phyloP scores from a whole-genome alignment of 2,888 invertebrate genomes.

The Carterocephalus palaemon region DNA sequence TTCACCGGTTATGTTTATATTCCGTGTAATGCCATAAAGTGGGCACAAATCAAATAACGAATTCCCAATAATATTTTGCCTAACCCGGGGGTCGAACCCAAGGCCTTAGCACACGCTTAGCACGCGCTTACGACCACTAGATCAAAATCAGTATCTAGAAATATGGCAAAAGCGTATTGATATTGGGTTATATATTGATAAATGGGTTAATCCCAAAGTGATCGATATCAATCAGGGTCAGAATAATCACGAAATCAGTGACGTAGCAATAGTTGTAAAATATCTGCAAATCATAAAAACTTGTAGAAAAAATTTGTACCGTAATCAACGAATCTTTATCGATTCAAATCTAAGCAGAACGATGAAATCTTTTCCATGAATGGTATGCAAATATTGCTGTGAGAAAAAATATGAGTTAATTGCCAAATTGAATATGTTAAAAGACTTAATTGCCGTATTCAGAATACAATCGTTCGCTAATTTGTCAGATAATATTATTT shows the following conservation, averaged over 20 bases:
- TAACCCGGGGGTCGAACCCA: no score
- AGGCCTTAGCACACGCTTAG: no score
- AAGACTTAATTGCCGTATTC: background rate
- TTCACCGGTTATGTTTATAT: no score
- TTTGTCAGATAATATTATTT: no score
- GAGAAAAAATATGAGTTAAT: conserved; percentile 11
- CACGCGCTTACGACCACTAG: no score
- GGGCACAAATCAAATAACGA: no score
- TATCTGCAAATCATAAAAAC: conserved; percentile 2
- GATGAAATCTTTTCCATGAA: conserved; percentile 16
- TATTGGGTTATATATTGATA: background rate
- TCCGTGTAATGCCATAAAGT: no score
- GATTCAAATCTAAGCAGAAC: conserved; percentile 4
- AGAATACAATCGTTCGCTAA: background rate
- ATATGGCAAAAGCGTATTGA: no score
- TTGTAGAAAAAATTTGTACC: conserved; percentile 9
- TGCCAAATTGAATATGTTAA: conserved; percentile 1
- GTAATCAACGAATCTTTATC: conserved; percentile 6
- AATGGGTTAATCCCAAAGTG: conserved; percentile 1
- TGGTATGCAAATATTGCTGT: conserved; percentile 16
- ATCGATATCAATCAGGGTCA: conserved; percentile 33
- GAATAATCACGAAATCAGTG: conserved; percentile 31
- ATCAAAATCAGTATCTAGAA: no score
- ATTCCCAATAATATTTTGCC: no score
- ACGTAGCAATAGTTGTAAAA: conserved; percentile 20